phyloP scores from a whole-genome alignment of 2,888 invertebrate species.

The Phania funesta region DNA sequence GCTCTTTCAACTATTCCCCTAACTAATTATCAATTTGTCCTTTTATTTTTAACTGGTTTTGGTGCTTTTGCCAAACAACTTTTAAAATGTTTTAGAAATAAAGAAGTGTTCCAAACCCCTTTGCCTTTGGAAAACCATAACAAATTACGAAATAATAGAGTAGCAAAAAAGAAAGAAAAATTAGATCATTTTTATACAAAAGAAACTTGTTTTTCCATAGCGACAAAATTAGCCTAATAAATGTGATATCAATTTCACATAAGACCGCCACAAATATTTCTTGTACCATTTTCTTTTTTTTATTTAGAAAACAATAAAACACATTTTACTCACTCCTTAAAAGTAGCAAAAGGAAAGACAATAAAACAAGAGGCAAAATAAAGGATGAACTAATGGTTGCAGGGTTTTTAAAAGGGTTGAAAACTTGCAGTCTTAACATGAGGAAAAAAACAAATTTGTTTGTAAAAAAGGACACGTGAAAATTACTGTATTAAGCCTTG shows the following conservation, averaged over 20 bases:
- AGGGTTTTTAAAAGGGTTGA: slow-evolving; percentile 37
- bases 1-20: neutral
- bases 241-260: slow-evolving; percentile 63
- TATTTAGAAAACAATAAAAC: slow-evolving; percentile 25
- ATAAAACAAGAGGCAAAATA: neutral
- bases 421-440: slow-evolving; percentile 27
- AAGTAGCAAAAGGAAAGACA: neutral
- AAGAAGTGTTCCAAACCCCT: neutral
- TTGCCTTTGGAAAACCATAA: slow-evolving; percentile 53
- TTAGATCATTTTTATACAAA: slow-evolving; percentile 45
- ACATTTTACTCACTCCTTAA: slow-evolving; percentile 53
- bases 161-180: slow-evolving; percentile 52
- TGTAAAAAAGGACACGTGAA: slow-evolving; percentile 74
- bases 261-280: slow-evolving; percentile 44
- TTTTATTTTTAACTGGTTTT: slow-evolving; percentile 39
- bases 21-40: neutral
- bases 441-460: slow-evolving; percentile 27
- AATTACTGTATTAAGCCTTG: slow-evolving; percentile 79
- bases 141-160: slow-evolving; percentile 62
- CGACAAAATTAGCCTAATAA: slow-evolving; percentile 52
- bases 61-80: neutral
- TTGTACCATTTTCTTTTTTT: neutral
- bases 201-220: slow-evolving; percentile 29
- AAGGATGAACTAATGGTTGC: slow-evolving; percentile 37
- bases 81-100: neutral